Percentiles rank a stretch among this genome's conserved stretches.
These are phyloP conservation scores for Sipha maydis DNA, from an alignment of 2,888 invertebrate species.

Conservation along the genomic window DNA sequence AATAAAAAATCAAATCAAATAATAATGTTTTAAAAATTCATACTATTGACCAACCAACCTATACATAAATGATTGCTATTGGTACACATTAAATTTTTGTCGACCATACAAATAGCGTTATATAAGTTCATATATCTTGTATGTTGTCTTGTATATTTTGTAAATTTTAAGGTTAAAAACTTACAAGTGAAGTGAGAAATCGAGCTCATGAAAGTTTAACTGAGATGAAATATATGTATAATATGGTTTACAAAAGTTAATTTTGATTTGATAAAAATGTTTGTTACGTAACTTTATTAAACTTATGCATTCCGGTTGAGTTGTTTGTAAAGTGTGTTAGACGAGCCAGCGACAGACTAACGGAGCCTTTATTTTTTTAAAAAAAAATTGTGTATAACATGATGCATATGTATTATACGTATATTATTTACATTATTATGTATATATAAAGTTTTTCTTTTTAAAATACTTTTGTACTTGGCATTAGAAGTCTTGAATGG, in stretches of 20 bases:
- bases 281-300: conserved; percentile 20
- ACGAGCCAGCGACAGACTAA: conserved; percentile 18
- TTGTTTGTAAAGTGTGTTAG: conserved; percentile 12
- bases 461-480: background rate
- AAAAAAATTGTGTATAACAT: background rate
- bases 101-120: too few relatives aligned
- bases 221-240: background rate
- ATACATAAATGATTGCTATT: too few relatives aligned
- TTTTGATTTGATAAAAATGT: conserved; percentile 28
- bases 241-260: conserved; percentile 8
- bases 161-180: background rate
- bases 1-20: too few relatives aligned
- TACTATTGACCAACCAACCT: too few relatives aligned
- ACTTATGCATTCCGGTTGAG: conserved; percentile 27
- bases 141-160: too few relatives aligned
- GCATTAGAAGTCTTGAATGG: background rate
- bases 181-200: background rate
- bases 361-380: background rate
- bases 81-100: too few relatives aligned
- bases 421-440: too few relatives aligned
- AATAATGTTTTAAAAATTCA: too few relatives aligned
- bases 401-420: background rate
- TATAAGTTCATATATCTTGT: background rate
- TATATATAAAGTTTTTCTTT: background rate
- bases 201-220: conserved; percentile 5